phyloP scores from a whole-genome alignment of 53 echinoderm and acorn worm species.

The Crossaster papposus region DNA sequence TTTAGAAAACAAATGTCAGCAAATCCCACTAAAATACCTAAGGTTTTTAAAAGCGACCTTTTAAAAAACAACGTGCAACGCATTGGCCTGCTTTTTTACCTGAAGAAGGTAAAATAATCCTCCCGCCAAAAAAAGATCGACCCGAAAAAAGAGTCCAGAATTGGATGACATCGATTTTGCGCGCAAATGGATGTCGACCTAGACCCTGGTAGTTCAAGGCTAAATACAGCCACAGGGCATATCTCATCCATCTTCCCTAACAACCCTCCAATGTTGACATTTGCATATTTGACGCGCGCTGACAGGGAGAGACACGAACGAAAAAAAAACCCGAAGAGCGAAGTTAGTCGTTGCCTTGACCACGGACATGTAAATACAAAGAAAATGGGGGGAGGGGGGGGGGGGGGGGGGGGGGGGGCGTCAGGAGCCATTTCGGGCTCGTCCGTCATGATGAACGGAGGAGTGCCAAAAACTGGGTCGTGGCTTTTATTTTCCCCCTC shows the following conservation, averaged over 20 bases:
- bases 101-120: not conserved
- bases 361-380: conserved; percentile 49
- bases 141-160: not conserved
- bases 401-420: not conserved
- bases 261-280: conserved; percentile 53
- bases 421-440: not conserved
- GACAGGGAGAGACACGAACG: not conserved
- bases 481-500: conserved; percentile 1
- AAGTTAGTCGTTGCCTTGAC: conserved; percentile 39
- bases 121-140: conserved; percentile 8
- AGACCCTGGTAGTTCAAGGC: conserved; percentile 57
- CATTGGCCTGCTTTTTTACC: not conserved
- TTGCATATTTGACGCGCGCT: conserved; percentile 55
- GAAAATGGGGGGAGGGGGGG: too few relatives aligned
- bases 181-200: conserved; percentile 56
- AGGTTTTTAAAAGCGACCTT: too few relatives aligned
- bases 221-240: conserved; percentile 48
- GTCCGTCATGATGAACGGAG: conserved; percentile 26
- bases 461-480: conserved; percentile 42
- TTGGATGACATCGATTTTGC: conserved; percentile 39
- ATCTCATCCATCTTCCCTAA: conserved; percentile 46
- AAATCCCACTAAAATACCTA: not conserved
- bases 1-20: not conserved
- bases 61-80: not conserved
- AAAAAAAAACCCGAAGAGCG: not conserved